Base-by-base conservation (phyloP, 2,888 invertebrate species). In the Yponomeuta sedellus region DNA sequence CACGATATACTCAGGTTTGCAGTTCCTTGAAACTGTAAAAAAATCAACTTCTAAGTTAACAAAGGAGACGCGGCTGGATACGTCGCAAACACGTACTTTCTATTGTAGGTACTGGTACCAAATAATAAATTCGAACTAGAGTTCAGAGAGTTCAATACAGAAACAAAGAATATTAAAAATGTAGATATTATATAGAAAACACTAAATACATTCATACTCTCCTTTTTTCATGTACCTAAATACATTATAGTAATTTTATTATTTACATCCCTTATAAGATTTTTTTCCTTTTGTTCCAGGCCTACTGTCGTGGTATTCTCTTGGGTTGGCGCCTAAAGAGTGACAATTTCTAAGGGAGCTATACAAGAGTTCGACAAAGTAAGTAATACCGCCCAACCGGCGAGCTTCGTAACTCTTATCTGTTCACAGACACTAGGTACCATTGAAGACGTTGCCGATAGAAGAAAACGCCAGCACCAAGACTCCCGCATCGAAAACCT, bases 331-430 rank as follows among this genome's bases (percentile, higher is more conserved):
- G 90, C 87, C 81, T 91, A 91, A 83, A 87, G 83, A 79, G 77
- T 78, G 86, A 90, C 82, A 79, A 91, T 91, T 91, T 88, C 91
- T 80, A 75, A 84, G 82, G 86, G 89, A 81, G 81, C 88, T 89
- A 89, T 79, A 79, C 86, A 86, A 82, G 91, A 90, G 88, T 89
- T 88, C 86, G 83, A 89, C 75, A 69, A 90, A 88, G 91, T 91
- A 83, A 91, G 91, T 91, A 82, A 78, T 75, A 66, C 71, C 39
- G 61, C 52, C 25, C 58, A 16, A 52, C 10, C 76, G 79, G 70
- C 69, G 63, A 52, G 44, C 68, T 69, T 68, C 65, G 70, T 67
- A 70, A 72, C 71, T 66, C 68, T 61, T 71, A 77, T 86, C 71
- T 86, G 85, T 88, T 85, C 75, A 67, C 90, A 87, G 86, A 72